phyloP scores from a whole-genome alignment of 2,888 invertebrate species.

The Aleiodes leptofemur region DNA sequence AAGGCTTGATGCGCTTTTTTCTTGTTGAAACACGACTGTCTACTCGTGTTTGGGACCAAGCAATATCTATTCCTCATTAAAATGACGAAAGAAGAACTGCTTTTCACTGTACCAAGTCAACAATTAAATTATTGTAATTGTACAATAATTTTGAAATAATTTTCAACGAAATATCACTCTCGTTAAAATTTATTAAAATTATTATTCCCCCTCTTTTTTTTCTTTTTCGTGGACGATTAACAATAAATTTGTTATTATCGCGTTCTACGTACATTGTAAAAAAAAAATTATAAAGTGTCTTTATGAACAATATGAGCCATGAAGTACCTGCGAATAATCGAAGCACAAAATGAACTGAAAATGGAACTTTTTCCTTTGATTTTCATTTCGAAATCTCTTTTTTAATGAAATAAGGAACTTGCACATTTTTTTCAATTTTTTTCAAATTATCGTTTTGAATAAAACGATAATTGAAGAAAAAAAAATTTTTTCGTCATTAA shows the following conservation, averaged over 20 bases:
- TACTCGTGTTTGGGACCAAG: constrained; percentile 74
- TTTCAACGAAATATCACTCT: background rate
- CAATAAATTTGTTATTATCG: background rate
- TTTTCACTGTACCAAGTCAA: constrained; percentile 35
- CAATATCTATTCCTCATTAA: constrained; percentile 63
- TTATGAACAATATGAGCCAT: constrained; percentile 23
- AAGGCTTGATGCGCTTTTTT: constrained; percentile 56
- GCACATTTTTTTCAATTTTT: too few species aligned
- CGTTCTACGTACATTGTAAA: background rate
- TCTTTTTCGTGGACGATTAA: background rate
- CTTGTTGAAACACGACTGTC: constrained; percentile 53
- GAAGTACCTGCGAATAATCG: constrained; percentile 27
- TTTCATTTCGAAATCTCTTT: background rate
- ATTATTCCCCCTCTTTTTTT: background rate
- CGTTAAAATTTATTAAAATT: constrained; percentile 13
- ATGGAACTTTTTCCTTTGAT: background rate
- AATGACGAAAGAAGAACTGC: constrained; percentile 27
- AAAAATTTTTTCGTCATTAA: too few species aligned
- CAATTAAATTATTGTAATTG: constrained; percentile 11
- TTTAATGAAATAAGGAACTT: too few species aligned
- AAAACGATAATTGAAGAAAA: background rate
- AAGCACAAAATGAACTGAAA: constrained; percentile 9
- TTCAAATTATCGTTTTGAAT: background rate
- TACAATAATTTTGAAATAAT: background rate
- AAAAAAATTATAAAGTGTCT: constrained; percentile 14